Base-by-base conservation (phyloP, 2,797 vertebrate genomes). In the Sphaeramia orbicularis region DNA sequence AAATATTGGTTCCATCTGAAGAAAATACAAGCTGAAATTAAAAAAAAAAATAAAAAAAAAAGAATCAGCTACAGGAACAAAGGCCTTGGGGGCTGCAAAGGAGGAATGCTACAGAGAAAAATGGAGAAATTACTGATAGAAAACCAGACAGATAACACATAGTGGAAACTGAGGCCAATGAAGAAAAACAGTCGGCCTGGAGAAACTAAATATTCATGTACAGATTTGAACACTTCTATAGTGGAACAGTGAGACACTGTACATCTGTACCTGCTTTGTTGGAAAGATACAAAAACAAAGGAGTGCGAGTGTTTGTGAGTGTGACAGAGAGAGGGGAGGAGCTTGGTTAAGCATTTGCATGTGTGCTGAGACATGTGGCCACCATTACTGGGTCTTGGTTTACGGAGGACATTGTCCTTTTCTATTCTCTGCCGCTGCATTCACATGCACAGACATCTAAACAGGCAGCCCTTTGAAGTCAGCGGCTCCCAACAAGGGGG, bases 291-390 rank as follows among this genome's bases (percentile, higher is more conserved):
- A 55, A 65, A 73, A 65, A 68, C 27, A 76, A 60, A 70, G 19
- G 32, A 52, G 42, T 13, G 19, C 37, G 58, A 72, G 70, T 58
- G 67, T 73, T 62, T 70, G 65, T 27, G 35, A 74, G 61, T 66
- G 70, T 65, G 74, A 76, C 44, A 65, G 32, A 30, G 66, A 60
- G 43, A 70, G 38, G 55, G 63, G 65, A 74, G 76, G 67, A 72
- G 54, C 35, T 0, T 55, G 47, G 60, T 74, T 90, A 91, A 91
- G 81, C 77, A 89, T 86, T 85, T 80, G 73, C 89, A 90, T 88
- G 83, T 90, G 89, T 91, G 80, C 58, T 13, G 59, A 80, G 82
- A 89, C 90, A 92, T 88, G 80, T 90, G 89, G 89, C 64, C 85
- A 80, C 66, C 68, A 89, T 92, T 91, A 89, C 76, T 11, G 80